Percentiles rank a stretch among this genome's conserved stretches.
Conservation (phyloP, 2,888 invertebrate genomes). For the Oscheius myriophilus region DNA sequence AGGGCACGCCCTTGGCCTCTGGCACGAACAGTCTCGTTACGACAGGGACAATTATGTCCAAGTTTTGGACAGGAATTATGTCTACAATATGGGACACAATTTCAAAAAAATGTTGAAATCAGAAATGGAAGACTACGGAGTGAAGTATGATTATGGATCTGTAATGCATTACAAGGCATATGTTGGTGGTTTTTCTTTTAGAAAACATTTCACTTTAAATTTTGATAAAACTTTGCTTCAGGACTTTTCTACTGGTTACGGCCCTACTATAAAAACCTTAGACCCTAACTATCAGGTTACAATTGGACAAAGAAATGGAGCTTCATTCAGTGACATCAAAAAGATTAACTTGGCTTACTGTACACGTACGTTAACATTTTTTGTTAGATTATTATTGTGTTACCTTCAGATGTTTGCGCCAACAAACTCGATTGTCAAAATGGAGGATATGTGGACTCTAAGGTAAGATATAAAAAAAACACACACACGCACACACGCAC, state of each 20-base stretch:
- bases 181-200: slow-evolving; percentile 42
- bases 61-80: slow-evolving; percentile 56
- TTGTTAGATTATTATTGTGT: neutral
- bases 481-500: no score
- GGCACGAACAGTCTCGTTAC: slow-evolving; percentile 66
- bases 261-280: no score
- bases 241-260: no score
- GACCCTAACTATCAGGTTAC: slow-evolving; percentile 34
- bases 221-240: no score
- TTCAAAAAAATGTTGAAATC: slow-evolving; percentile 56
- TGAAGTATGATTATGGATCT: slow-evolving; percentile 64
- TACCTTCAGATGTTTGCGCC: slow-evolving; percentile 41
- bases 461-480: slow-evolving; percentile 35
- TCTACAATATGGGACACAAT: slow-evolving; percentile 51
- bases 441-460: slow-evolving; percentile 67
- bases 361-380: slow-evolving; percentile 36
- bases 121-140: slow-evolving; percentile 57
- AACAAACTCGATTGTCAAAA: slow-evolving; percentile 53
- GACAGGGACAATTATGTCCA: slow-evolving; percentile 64
- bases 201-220: no score
- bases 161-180: slow-evolving; percentile 66
- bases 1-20: slow-evolving; percentile 68
- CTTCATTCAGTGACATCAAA: slow-evolving; percentile 67
- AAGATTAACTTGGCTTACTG: slow-evolving; percentile 67
- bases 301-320: slow-evolving; percentile 62